Evolutionary conservation across 64 coral and sea anemone species (phyloP).

Genomic region (Montipora foliosa): DNA sequence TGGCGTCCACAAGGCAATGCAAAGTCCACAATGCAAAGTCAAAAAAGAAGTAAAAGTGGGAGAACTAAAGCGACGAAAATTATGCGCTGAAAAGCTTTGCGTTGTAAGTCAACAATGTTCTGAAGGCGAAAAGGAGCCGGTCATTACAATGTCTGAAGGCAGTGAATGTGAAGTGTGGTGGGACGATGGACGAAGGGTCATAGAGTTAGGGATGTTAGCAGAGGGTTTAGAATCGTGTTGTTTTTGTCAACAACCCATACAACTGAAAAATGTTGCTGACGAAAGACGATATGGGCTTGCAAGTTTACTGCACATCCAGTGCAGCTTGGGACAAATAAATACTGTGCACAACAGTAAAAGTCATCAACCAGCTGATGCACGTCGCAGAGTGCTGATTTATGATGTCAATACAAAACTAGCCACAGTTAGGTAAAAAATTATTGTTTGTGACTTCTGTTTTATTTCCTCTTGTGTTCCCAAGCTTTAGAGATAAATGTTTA

Average conservation of each 20-base stretch:
- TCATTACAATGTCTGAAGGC: background rate
- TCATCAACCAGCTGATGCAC: background rate
- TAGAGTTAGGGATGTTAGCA: background rate
- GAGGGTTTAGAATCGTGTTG: background rate
- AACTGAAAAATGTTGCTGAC: background rate
- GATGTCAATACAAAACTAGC: background rate
- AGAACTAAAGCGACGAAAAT: background rate
- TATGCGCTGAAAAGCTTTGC: background rate
- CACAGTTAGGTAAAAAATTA: background rate
- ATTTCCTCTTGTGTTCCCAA: background rate
- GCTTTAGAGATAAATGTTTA: background rate
- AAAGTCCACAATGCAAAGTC: background rate
- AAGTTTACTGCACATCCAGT: background rate
- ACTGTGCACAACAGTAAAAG: background rate
- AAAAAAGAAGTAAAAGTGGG: background rate
- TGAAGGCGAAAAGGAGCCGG: background rate
- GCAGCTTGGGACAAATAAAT: background rate
- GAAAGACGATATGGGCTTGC: background rate
- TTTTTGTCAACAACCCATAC: background rate
- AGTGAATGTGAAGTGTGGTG: background rate
- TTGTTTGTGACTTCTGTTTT: background rate
- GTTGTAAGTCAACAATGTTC: background rate
- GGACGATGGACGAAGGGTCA: background rate
- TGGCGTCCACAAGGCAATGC: background rate
- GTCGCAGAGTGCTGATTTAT: background rate